A percentile compares a stretch with the other conserved stretches of the same genome.
Evolutionary conservation across 1,140 invertebrate genomes (phyloP).

Genomic region (Lethrus apterus): DNA sequence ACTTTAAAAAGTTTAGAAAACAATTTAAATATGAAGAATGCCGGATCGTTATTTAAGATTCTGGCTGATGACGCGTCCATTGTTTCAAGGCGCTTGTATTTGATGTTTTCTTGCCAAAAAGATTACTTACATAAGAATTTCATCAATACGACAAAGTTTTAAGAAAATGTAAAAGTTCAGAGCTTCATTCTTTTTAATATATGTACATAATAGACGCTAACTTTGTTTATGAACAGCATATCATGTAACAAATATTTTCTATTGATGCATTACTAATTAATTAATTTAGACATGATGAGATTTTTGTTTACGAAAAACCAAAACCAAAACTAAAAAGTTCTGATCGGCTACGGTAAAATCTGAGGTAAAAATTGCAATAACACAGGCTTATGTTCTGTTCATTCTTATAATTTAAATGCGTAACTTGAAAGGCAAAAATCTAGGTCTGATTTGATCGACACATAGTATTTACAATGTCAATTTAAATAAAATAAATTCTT

Average conservation of each 20-base stretch:
- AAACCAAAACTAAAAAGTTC: no score
- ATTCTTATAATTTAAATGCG: no score
- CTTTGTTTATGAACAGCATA: neutral
- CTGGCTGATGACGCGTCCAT: conserved; percentile 24
- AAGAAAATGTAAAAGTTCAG: conserved; percentile 1
- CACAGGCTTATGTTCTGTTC: no score
- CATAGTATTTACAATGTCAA: no score
- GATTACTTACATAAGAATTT: conserved; percentile 34
- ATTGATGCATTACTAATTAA: neutral
- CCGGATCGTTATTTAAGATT: conserved; percentile 27
- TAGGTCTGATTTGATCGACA: no score
- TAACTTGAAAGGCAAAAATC: no score
- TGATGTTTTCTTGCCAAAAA: conserved; percentile 28
- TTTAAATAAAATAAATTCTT: neutral
- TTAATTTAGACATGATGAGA: neutral
- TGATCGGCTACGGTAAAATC: no score
- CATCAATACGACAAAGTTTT: conserved; percentile 25
- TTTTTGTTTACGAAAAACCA: no score
- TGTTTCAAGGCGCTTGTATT: conserved; percentile 25
- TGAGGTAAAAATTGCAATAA: no score
- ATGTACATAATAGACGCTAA: neutral
- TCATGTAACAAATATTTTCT: conserved; percentile 1
- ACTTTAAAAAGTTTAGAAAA: conserved; percentile 28
- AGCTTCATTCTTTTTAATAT: neutral
- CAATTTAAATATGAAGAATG: conserved; percentile 32